Percentiles rank a stretch among this genome's conserved stretches.
phyloP scores from a whole-genome alignment of 2,888 invertebrate species.

The Agrotis ipsilon region DNA sequence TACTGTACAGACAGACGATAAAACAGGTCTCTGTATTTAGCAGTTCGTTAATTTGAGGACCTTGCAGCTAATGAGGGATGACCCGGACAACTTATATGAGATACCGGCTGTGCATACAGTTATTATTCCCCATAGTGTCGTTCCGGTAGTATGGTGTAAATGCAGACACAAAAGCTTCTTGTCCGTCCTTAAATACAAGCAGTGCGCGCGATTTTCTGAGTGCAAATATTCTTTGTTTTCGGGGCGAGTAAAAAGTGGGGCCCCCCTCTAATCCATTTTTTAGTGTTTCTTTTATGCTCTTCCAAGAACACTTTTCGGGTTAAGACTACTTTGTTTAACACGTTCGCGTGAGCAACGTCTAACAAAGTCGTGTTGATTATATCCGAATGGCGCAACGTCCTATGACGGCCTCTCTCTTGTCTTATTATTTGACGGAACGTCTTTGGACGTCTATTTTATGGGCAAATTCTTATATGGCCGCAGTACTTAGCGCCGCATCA shows the following conservation, averaged over 20 bases:
- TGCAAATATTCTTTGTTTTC: conserved; percentile 47
- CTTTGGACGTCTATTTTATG: too few relatives aligned
- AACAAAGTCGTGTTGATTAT: too few relatives aligned
- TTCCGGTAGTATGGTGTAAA: too few relatives aligned
- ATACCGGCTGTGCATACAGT: conserved; percentile 22
- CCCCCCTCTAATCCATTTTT: conserved; percentile 31
- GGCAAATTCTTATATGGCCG: too few relatives aligned
- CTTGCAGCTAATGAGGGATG: conserved; percentile 45
- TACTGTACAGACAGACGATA: conserved; percentile 49
- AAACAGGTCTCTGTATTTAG: conserved; percentile 57
- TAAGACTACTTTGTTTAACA: conserved; percentile 44
- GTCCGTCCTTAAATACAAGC: conserved; percentile 34
- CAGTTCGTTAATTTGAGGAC: conserved; percentile 41
- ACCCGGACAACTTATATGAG: conserved; percentile 30
- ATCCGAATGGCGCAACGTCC: too few relatives aligned
- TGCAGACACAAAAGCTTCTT: not conserved
- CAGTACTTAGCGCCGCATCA: too few relatives aligned
- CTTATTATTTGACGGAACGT: too few relatives aligned
- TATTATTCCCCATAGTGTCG: too few relatives aligned
- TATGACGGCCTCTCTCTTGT: too few relatives aligned
- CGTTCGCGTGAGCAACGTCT: too few relatives aligned
- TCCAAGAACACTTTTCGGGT: conserved; percentile 28
- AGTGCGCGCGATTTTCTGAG: conserved; percentile 16
- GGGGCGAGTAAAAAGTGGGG: conserved; percentile 22
- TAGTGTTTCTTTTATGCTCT: conserved; percentile 22